These are phyloP conservation scores for Laspeyria flexula DNA, from an alignment of 2,888 invertebrate genomes.

Conservation along the genomic window DNA sequence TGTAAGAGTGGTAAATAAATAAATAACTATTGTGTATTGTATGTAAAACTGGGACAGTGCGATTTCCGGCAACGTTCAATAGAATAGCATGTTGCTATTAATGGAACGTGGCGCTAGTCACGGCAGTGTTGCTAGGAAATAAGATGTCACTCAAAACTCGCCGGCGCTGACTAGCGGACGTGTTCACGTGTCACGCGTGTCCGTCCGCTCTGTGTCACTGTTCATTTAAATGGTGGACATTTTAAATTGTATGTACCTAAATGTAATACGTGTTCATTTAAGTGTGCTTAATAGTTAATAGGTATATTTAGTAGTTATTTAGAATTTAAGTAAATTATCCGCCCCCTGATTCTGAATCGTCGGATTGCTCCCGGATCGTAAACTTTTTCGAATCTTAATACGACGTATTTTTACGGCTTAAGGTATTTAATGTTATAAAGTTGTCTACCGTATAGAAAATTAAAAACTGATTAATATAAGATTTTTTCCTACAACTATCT, in stretches of 20 bases:
- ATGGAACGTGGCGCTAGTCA: conserved; percentile 46
- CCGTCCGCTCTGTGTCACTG: conserved; percentile 22
- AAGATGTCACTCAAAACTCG: conserved; percentile 73
- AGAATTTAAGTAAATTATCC: too few species aligned
- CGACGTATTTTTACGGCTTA: too few species aligned
- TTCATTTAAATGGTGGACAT: conserved; percentile 36
- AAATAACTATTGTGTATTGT: conserved; percentile 35
- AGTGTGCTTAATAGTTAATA: too few species aligned
- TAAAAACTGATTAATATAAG: too few species aligned
- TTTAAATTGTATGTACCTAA: conserved; percentile 14
- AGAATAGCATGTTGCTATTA: conserved; percentile 45
- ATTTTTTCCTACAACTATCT: too few species aligned
- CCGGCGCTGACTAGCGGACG: conserved; percentile 60
- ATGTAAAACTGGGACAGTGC: conserved; percentile 54
- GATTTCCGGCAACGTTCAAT: conserved; percentile 58
- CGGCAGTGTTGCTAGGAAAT: conserved; percentile 69
- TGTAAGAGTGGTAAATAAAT: too few species aligned
- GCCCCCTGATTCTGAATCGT: too few species aligned
- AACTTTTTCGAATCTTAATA: too few species aligned
- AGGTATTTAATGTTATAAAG: too few species aligned
- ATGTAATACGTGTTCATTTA: background rate
- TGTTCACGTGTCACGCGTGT: conserved; percentile 58
- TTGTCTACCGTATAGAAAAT: too few species aligned
- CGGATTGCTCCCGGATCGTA: too few species aligned
- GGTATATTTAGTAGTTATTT: too few species aligned